Conservation (phyloP, 2,888 invertebrate genomes). For the Eilema caniola region DNA sequence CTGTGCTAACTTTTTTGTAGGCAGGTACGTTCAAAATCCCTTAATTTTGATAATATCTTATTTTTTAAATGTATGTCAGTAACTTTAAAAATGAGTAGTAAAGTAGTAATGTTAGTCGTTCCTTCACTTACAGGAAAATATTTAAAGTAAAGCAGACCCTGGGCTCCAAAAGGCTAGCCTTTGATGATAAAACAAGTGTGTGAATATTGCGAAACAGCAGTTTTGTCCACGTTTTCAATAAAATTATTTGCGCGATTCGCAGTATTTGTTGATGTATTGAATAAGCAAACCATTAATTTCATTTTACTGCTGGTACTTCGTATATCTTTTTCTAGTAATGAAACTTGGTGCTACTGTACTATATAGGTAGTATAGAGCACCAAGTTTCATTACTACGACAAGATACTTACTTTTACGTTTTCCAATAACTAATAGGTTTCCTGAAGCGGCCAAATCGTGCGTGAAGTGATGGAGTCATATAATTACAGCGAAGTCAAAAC, state of each 20-base stretch:
- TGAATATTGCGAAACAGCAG: neutral
- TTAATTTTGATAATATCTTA: too few species aligned
- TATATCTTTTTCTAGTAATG: neutral
- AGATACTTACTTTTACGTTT: too few species aligned
- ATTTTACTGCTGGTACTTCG: neutral
- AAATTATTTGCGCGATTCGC: neutral
- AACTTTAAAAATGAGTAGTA: too few species aligned
- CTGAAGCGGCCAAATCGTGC: neutral
- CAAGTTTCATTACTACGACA: too few species aligned
- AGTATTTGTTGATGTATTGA: neutral
- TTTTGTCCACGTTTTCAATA: neutral
- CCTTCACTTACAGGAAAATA: too few species aligned
- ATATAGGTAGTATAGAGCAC: too few species aligned
- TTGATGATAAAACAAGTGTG: too few species aligned
- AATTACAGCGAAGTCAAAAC: conserved; percentile 24
- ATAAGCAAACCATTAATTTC: neutral
- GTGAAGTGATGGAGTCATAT: conserved; percentile 9
- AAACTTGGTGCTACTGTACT: neutral
- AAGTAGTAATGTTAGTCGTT: too few species aligned
- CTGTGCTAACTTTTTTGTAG: neutral
- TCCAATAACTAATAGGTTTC: neutral
- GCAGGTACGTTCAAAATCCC: too few species aligned
- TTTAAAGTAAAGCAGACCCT: neutral
- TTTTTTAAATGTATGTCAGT: too few species aligned
- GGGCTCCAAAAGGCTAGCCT: neutral